These are phyloP conservation scores for Papilio machaon DNA, from an alignment of 1,140 invertebrate species.

Conservation along the genomic window DNA sequence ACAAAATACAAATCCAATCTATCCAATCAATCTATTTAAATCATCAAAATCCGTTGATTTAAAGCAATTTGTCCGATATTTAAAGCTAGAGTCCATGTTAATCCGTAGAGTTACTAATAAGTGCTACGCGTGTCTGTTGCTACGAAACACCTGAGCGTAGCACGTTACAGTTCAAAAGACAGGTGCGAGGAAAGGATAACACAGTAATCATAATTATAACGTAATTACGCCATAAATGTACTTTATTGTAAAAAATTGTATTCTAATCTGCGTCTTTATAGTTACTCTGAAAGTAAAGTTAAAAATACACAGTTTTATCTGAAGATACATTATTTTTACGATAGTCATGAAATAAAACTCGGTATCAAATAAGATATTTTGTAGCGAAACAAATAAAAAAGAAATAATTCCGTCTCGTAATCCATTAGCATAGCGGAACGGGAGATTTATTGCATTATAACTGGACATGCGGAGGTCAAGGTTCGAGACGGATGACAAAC, in stretches of 20 bases:
- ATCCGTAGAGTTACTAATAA: not conserved
- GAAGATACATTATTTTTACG: slow-evolving; percentile 1
- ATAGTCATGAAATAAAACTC: slow-evolving; percentile 13
- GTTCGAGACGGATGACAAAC: not conserved
- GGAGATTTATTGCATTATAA: slow-evolving; percentile 16
- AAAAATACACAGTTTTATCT: slow-evolving; percentile 7
- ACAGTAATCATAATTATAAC: not conserved
- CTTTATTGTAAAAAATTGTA: too few species aligned
- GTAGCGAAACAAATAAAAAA: slow-evolving; percentile 12
- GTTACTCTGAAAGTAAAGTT: not conserved
- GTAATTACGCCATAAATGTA: too few species aligned
- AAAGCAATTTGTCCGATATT: not conserved
- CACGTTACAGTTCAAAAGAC: not conserved
- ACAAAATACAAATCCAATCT: not conserved
- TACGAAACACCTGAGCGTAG: slow-evolving; percentile 5
- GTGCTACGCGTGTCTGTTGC: not conserved
- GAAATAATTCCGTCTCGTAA: slow-evolving; percentile 13
- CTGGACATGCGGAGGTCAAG: slow-evolving; percentile 11
- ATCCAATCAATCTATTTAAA: not conserved
- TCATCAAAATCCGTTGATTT: not conserved
- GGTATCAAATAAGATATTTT: not conserved
- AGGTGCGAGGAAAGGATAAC: not conserved
- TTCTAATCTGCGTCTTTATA: not conserved
- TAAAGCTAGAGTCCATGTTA: not conserved
- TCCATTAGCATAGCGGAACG: slow-evolving; percentile 23